Base-by-base conservation (phyloP, 2,113 vertebrate genomes). In the Cairina moschata region DNA sequence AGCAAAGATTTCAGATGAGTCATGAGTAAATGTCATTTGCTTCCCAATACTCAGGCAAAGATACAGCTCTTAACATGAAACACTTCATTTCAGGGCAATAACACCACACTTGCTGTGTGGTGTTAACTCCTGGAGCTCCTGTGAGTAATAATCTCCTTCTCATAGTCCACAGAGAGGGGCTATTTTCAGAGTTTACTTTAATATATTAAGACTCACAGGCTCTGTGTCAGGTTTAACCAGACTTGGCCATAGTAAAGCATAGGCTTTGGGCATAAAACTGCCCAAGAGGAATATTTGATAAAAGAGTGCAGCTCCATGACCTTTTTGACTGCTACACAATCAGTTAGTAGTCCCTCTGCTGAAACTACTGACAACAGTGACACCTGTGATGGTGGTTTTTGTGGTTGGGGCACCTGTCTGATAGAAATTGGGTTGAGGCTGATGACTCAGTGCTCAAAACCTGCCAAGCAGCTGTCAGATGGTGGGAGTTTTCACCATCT, bases 401-500 rank as follows among this genome's bases (percentile, higher is more conserved):
- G 96, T 91, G 96, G 93, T 17, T 0, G 0, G 38, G 52, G 80
- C 95, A 96, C 93, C 95, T 96, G 95, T 68, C 56, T 95, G 67
- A 55, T 65, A 44, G 91, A 95, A 97, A 96, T 17, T 78, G 76
- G 94, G 94, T 91, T 91, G 86, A 59, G 65, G 42, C 40, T 77
- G 78, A 88, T 92, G 87, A 93, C 25, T 95, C 91, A 88, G 63
- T 77, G 88, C 90, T 88, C 83, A 72, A 44, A 86, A 83, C 50
- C 68, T 92, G 75, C 79, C 66, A 82, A 81, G 88, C 90, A 96
- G 91, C 91, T 95, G 91, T 93, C 75, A 90, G 94, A 16, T 50
- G 75, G 65, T 91, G 85, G 63, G 85, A 91, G 79, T 58, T 94
- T 85, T 83, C 31, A 32, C 20, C 17, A 55, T 21, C n/a, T 88